phyloP scores from a whole-genome alignment of 2,797 vertebrate species.

The Argentina silus region DNA sequence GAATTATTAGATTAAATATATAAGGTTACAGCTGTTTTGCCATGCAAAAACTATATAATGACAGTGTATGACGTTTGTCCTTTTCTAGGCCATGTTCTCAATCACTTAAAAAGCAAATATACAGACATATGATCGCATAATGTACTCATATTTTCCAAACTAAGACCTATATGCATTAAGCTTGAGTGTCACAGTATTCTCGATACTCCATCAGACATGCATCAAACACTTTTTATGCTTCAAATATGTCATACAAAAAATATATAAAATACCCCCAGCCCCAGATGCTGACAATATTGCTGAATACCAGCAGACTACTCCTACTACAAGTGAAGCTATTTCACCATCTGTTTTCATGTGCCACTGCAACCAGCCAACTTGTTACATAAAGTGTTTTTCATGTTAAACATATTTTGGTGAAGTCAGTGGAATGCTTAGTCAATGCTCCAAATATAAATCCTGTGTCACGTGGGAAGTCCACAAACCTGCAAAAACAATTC shows the following conservation, averaged over 20 bases:
- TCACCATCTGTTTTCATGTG: conserved; percentile 45
- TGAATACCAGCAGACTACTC: not conserved
- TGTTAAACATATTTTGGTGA: conserved; percentile 75
- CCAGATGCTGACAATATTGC: not conserved
- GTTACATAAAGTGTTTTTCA: conserved; percentile 78
- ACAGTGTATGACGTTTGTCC: too few relatives aligned
- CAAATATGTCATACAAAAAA: too few relatives aligned
- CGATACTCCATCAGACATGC: not conserved
- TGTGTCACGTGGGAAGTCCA: conserved; percentile 66
- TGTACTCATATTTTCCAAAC: not conserved
- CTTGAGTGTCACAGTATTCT: not conserved
- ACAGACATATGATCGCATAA: not conserved
- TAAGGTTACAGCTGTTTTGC: conserved; percentile 13
- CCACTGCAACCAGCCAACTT: conserved; percentile 54
- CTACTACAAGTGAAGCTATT: conserved; percentile 13
- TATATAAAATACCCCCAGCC: too few relatives aligned
- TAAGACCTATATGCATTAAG: not conserved
- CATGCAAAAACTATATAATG: too few relatives aligned
- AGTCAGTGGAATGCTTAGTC: conserved; percentile 77
- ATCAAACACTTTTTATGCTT: not conserved
- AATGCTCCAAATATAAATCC: conserved; percentile 70
- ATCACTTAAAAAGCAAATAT: not conserved
- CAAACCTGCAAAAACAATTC: conserved; percentile 62
- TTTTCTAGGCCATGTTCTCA: too few relatives aligned
- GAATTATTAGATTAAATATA: conserved; percentile 26